Conservation (phyloP, 1,140 invertebrate species). For the Zaprionus kolodkinae region DNA sequence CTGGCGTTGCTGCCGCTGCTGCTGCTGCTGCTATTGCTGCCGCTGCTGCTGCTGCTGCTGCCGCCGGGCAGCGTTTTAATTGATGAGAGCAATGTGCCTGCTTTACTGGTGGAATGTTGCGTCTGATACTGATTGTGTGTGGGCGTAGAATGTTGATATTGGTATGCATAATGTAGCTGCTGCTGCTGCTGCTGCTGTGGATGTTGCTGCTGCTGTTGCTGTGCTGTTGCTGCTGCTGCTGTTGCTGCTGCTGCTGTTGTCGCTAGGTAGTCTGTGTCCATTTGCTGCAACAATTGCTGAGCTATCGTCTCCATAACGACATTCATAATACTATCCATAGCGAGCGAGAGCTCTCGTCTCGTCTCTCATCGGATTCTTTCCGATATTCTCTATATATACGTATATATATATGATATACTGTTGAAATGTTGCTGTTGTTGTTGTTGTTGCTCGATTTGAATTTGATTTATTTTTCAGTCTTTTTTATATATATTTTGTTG, state of each 20-base stretch:
- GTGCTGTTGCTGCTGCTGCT: slow-evolving; percentile 23
- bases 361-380: not conserved
- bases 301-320: slow-evolving; percentile 61
- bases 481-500: slow-evolving; percentile 12
- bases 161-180: slow-evolving; percentile 61
- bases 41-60: slow-evolving; percentile 30
- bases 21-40: slow-evolving; percentile 32
- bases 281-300: slow-evolving; percentile 67
- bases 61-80: slow-evolving; percentile 57
- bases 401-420: not conserved
- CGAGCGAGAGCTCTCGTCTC: no score
- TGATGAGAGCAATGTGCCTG: slow-evolving; percentile 70
- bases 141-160: slow-evolving; percentile 63
- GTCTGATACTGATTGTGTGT: slow-evolving; percentile 67
- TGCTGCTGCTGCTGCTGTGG: slow-evolving; percentile 37
- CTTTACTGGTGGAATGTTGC: slow-evolving; percentile 58
- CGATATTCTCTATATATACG: not conserved
- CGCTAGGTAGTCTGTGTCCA: slow-evolving; percentile 53
- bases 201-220: slow-evolving; percentile 52
- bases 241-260: slow-evolving; percentile 14
- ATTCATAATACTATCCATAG: slow-evolving; percentile 70
- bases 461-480: slow-evolving; percentile 58
- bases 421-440: slow-evolving; percentile 24
- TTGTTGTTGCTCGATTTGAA: not conserved
- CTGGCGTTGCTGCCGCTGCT: slow-evolving; percentile 29